Percentiles rank a stretch among this genome's conserved stretches.
Evolutionary conservation across 2,113 vertebrate species (phyloP).

Genomic region (Pedetes capensis): DNA sequence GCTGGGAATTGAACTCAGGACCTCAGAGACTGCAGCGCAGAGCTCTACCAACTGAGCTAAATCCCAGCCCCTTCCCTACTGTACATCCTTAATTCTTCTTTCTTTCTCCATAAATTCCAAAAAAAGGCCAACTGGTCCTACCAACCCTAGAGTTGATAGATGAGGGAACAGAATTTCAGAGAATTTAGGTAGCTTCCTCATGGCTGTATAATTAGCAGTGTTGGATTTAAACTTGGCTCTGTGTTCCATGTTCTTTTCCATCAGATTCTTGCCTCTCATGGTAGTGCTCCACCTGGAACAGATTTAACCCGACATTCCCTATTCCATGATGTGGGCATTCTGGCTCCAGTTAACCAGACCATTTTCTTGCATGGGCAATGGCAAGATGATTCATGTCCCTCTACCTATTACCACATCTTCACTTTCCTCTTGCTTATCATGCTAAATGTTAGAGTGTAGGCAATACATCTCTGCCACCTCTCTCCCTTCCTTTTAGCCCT

Average conservation of each 20-base stretch:
- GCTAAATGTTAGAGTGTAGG: not conserved
- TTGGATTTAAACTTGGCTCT: not conserved
- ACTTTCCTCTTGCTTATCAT: not conserved
- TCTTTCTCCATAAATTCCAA: slow-evolving; percentile 18
- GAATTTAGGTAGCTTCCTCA: too few relatives aligned
- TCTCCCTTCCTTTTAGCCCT: not conserved
- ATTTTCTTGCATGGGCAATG: not conserved
- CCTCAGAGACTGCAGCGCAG: too few relatives aligned
- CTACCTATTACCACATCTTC: not conserved
- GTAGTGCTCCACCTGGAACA: not conserved
- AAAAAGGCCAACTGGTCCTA: slow-evolving; percentile 17
- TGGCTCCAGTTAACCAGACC: not conserved
- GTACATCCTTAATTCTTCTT: not conserved
- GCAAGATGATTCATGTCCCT: not conserved
- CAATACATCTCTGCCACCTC: not conserved
- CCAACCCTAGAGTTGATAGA: not conserved
- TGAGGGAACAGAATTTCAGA: not conserved
- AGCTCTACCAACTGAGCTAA: too few relatives aligned
- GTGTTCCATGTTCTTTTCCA: not conserved
- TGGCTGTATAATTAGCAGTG: not conserved
- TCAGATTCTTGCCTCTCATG: not conserved
- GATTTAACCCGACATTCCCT: not conserved
- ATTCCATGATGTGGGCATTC: not conserved
- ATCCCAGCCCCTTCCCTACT: too few relatives aligned
- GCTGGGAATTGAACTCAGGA: too few relatives aligned